Evolutionary conservation across 2,888 invertebrate genomes (phyloP), one percentile per base, ranked within the genome.

Genomic region (Panzeria rudis): DNA sequence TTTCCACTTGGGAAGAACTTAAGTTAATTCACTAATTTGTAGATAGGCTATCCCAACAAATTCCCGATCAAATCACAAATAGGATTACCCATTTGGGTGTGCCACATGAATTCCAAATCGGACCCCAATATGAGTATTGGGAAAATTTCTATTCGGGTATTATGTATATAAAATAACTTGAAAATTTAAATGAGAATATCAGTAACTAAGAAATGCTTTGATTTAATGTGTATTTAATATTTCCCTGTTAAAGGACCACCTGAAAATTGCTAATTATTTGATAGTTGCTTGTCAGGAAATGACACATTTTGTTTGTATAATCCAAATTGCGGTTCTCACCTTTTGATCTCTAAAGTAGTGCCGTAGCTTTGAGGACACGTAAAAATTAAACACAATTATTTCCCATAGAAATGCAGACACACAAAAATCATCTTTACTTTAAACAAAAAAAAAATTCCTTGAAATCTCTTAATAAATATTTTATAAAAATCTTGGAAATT

Each of bases 401-500:
- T 15, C 20, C 5, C 32, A 66, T 0, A 20, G 3, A 4, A 68
- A 15, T 8, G 29, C 35, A 20, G 17, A 68, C 47, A 59, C 44
- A 76, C 3, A 71, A 64, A 56, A 35, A 44, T 52, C 77, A 66
- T 77, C 50, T 29, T 44, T 20, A 56, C 0, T n/a, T 17, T 47
- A 15, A 44, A 44, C 23, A 15, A 17, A 62, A 25, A 41, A 25
- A 23, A 32, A 11, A 66, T 80, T 77, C 54, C 38, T 76, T 59
- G 61, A 54, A 77, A 84, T 84, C 61, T 47, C 44, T 81, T 23
- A 71, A 61, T 68, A 77, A 64, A 61, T 11, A 35, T 54, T 73
- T 59, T n/a, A 41, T 32, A 50, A 47, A 81, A 81, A 77, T 84
- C 73, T 64, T 81, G 56, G 73, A 84, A 81, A 68, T 61, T 66